phyloP scores from a whole-genome alignment of 2,113 vertebrate genomes.

The Anhinga anhinga region DNA sequence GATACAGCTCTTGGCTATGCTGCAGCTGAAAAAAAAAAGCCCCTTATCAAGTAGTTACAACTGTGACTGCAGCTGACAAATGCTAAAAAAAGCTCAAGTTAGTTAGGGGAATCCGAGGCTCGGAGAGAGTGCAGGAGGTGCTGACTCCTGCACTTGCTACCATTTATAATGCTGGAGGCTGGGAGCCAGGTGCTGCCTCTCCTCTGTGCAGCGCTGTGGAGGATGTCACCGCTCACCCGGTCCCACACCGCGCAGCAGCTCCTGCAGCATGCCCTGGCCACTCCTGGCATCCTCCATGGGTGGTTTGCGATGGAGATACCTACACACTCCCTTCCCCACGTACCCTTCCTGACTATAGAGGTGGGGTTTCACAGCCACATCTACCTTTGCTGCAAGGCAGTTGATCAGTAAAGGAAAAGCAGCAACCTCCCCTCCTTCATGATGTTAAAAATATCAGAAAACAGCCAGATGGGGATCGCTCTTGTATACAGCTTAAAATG shows the following conservation, averaged over 20 bases:
- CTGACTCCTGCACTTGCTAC: neutral
- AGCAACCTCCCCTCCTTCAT: neutral
- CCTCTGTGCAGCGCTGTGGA: neutral
- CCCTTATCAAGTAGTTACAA: neutral
- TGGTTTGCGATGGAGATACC: too few species aligned
- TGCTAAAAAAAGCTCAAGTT: neutral
- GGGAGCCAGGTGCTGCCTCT: neutral
- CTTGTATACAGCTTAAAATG: neutral
- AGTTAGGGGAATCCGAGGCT: neutral
- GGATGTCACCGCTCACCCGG: neutral
- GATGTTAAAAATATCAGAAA: neutral
- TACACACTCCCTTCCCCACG: neutral
- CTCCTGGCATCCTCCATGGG: neutral
- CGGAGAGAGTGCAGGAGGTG: neutral
- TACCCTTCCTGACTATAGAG: neutral
- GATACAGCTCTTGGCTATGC: neutral
- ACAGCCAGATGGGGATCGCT: neutral
- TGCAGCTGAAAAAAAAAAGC: neutral
- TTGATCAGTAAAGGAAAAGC: fast-evolving
- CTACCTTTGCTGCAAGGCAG: neutral
- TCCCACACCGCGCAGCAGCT: neutral
- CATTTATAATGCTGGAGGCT: fast-evolving
- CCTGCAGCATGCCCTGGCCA: neutral
- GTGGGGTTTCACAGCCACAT: fast-evolving
- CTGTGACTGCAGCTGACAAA: neutral